A percentile compares a stretch with the other conserved stretches of the same genome.
Conservation (phyloP, 2,888 invertebrate species). For the Drosophila emarginata region DNA sequence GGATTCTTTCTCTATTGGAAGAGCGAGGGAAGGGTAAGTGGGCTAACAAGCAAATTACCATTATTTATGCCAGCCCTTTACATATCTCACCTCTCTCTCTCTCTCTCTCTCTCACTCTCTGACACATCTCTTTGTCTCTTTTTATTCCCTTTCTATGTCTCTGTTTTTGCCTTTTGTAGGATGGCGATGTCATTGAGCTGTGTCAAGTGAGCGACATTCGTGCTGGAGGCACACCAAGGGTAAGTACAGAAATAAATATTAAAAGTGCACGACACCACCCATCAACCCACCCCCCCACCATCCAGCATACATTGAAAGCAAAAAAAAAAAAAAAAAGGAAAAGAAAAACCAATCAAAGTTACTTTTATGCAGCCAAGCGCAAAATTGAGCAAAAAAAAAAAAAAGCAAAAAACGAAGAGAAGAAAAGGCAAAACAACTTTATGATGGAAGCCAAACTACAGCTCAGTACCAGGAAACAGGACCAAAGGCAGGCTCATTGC, state of each 20-base stretch:
- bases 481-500: neutral
- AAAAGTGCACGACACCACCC: neutral
- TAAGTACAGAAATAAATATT: constrained; percentile 81
- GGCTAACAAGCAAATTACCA: neutral
- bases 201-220: constrained; percentile 99
- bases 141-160: neutral
- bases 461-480: neutral
- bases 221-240: constrained; percentile 95
- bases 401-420: neutral
- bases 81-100: constrained; percentile 78
- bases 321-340: neutral
- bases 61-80: constrained; percentile 13
- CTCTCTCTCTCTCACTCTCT: neutral
- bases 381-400: constrained; percentile 4
- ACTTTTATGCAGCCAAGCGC: constrained; percentile 8
- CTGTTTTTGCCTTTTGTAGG: constrained; percentile 85
- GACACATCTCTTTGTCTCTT: neutral
- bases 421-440: constrained; percentile 8
- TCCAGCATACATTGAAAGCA: neutral
- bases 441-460: constrained; percentile 3
- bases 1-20: constrained; percentile 99
- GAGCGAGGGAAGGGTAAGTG: constrained; percentile 93
- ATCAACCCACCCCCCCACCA: neutral
- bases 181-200: constrained; percentile 98
- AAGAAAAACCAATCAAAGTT: constrained; percentile 6